Base-by-base conservation (phyloP, 23 tunicate species). In the Corella eumyota region DNA sequence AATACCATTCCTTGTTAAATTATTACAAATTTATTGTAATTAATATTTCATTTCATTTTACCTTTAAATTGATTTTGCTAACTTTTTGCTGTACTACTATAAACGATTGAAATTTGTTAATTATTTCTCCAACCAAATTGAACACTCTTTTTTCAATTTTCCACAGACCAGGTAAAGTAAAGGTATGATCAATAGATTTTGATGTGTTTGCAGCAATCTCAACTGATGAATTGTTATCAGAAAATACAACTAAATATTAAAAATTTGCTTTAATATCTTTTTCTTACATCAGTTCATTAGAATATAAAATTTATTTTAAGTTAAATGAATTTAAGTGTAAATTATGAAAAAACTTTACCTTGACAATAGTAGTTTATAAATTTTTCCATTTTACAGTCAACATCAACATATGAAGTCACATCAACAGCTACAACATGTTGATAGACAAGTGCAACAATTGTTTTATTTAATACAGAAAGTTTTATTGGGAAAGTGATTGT, bases 71-170 rank as follows among this genome's bases (percentile, higher is more conserved):
- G 3, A 33, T 34, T 1, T 23, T 2, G 2, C 20, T 19, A 32
- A 68, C 36, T 36, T 36, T 68, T 47, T 68, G 50, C 26, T 68
- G 73, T 9, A 68, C 73, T 17, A 62, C 55, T n/a, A 55, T 62
- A 35, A 23, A 68, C 30, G 65, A 60, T 15, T 15, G 33, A 11
- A 60, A 60, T 15, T 44, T 19, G 22, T 34, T n/a, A n/a, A n/a
- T 54, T 54, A 33, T 26, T 5, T 17, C 15, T 24, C 60, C 60
- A 33, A 3, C 29, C 34, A 33, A 28, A 33, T 54, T 26, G 29
- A 54, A 13, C 25, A 54, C 31, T 15, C 29, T 34, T 22, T 45
- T 58, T 26, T 2, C 31, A 53, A 47, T 54, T 55, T 52, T n/a
- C 73, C 73, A 68, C 32, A 68, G 50, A n/a, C 73, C 73, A 68